phyloP scores from a whole-genome alignment of 2,113 vertebrate genomes.

The Microtus montanus region DNA sequence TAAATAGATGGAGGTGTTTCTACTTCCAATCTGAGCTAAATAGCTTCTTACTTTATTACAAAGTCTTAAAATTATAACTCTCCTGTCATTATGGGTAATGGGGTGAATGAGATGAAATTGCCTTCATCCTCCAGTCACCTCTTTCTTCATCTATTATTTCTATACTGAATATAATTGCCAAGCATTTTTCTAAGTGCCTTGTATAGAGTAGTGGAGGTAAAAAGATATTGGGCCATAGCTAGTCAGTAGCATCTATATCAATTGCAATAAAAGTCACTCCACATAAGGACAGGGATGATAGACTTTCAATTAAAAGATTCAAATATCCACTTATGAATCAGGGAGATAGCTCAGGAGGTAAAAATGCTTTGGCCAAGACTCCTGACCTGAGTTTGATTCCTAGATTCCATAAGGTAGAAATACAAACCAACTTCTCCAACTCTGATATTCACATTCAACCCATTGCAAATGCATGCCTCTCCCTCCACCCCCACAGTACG shows the following conservation, averaged over 20 bases:
- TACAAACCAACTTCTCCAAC: not conserved
- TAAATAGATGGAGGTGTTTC: not conserved
- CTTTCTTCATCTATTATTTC: slow-evolving; percentile 24
- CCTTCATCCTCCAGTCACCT: not conserved
- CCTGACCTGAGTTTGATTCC: not conserved
- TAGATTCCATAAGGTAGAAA: not conserved
- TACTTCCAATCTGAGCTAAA: not conserved
- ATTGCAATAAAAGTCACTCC: not conserved
- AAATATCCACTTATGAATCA: not conserved
- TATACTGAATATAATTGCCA: slow-evolving; percentile 16
- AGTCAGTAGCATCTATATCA: not conserved
- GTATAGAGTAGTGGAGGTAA: not conserved
- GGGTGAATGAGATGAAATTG: not conserved
- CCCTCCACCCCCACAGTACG: too few relatives aligned
- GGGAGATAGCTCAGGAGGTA: not conserved
- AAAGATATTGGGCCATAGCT: not conserved
- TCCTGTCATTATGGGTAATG: not conserved
- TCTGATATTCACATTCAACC: not conserved
- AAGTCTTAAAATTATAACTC: not conserved
- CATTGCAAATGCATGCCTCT: not conserved
- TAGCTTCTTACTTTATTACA: not conserved
- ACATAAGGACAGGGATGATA: not conserved
- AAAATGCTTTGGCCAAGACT: not conserved
- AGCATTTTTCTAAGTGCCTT: not conserved
- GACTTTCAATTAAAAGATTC: not conserved